Percentiles rank a stretch among this genome's conserved stretches.
Conservation (phyloP, 2,888 invertebrate species). For the Phyllotreta cruciferae region DNA sequence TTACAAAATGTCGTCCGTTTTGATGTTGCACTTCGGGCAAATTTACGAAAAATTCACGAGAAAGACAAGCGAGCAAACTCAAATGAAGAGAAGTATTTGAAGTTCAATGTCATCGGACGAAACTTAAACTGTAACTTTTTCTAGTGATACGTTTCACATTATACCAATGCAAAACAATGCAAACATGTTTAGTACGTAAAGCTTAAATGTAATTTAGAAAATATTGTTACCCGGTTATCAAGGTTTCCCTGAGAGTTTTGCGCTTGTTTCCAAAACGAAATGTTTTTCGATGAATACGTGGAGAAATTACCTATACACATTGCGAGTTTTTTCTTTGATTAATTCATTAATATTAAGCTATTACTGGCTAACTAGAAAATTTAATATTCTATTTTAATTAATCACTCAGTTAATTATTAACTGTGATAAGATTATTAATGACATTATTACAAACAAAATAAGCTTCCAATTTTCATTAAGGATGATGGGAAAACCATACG, state of each 20-base stretch:
- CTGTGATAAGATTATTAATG: too few species aligned
- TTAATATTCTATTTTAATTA: too few species aligned
- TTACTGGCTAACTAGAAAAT: too few species aligned
- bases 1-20: conserved; percentile 7
- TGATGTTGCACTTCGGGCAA: background rate
- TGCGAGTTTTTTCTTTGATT: conserved; percentile 1
- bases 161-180: conserved; percentile 53
- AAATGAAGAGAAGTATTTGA: too few species aligned
- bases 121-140: conserved; percentile 24
- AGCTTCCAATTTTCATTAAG: too few species aligned
- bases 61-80: background rate
- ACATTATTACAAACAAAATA: too few species aligned
- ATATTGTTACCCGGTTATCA: conserved; percentile 53
- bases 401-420: too few species aligned
- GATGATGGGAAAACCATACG: too few species aligned
- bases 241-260: conserved; percentile 45
- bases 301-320: background rate
- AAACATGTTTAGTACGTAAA: conserved; percentile 45
- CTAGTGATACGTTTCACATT: conserved; percentile 37
- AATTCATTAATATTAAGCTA: background rate
- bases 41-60: background rate
- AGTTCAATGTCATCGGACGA: too few species aligned
- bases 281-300: background rate
- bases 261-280: conserved; percentile 34
- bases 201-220: conserved; percentile 37